Evolutionary conservation across 2,888 invertebrate species (phyloP).

Genomic region (Polydrusus cervinus): DNA sequence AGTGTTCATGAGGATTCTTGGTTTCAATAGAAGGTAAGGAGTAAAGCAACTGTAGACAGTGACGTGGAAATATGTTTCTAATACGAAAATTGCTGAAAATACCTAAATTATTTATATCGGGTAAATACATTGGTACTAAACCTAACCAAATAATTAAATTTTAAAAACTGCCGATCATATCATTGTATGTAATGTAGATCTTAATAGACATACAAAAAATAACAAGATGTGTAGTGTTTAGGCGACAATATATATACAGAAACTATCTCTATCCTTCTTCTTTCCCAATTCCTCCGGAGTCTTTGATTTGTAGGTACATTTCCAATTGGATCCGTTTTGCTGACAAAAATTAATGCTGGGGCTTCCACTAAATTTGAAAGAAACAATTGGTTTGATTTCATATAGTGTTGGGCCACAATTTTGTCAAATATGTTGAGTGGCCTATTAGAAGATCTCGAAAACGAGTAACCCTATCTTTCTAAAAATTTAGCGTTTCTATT

Average conservation of each 20-base stretch:
- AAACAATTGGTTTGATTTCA: conserved; percentile 87
- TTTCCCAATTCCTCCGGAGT: conserved; percentile 84
- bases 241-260: no score
- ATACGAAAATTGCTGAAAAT: not conserved
- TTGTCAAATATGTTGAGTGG: no score
- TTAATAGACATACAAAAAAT: no score
- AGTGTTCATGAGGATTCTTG: conserved; percentile 45
- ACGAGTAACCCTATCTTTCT: no score
- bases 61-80: not conserved
- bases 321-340: conserved; percentile 85
- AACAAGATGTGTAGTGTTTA: no score
- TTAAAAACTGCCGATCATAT: no score
- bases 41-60: not conserved
- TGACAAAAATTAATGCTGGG: conserved; percentile 78
- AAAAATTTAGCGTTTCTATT: no score
- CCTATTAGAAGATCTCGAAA: no score
- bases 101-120: no score
- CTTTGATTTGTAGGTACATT: conserved; percentile 81
- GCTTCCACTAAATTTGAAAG: conserved; percentile 83
- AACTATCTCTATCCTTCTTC: conserved; percentile 82
- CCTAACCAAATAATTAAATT: no score
- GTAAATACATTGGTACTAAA: no score
- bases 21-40: conserved; percentile 12
- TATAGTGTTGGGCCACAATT: conserved; percentile 87
- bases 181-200: no score